Percentiles rank a stretch among this genome's conserved stretches.
Conservation (phyloP, 2,888 invertebrate genomes). For the Aspidiotus destructor region DNA sequence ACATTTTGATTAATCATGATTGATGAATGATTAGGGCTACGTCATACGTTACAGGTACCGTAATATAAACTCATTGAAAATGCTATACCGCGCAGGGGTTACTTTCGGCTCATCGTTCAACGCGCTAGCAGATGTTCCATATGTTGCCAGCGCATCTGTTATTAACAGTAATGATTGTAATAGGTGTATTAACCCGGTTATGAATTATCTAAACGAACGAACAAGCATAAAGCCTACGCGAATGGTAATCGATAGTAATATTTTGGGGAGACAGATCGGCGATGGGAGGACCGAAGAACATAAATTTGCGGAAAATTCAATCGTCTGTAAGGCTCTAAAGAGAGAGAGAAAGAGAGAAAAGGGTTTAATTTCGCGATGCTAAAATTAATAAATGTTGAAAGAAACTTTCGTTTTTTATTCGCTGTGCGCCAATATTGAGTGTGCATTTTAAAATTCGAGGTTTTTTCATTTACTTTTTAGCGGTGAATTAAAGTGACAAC, state of each 20-base stretch:
- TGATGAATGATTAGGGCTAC: constrained; percentile 20
- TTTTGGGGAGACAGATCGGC: neutral
- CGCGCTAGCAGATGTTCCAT: constrained; percentile 7
- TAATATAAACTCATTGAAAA: neutral
- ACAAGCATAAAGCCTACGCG: constrained; percentile 6
- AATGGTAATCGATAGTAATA: constrained; percentile 2
- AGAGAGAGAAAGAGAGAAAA: neutral
- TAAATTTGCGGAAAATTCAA: constrained; percentile 15
- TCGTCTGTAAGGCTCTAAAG: constrained; percentile 3
- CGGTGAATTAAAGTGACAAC: no score
- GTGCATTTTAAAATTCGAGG: no score
- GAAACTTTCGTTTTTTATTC: no score
- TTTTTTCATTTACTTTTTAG: no score
- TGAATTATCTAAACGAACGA: constrained; percentile 18
- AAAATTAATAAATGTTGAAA: no score
- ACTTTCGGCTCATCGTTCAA: neutral
- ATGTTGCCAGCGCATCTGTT: constrained; percentile 8
- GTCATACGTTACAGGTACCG: constrained; percentile 5
- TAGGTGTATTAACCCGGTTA: constrained; percentile 16
- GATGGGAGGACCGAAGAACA: neutral
- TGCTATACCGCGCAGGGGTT: constrained; percentile 1
- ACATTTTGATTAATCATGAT: constrained; percentile 26
- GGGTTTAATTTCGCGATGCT: neutral
- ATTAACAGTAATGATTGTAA: constrained; percentile 18
- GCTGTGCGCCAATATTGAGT: no score